phyloP scores from a whole-genome alignment of 2,113 vertebrate genomes.

The Marcusenius ussheri region DNA sequence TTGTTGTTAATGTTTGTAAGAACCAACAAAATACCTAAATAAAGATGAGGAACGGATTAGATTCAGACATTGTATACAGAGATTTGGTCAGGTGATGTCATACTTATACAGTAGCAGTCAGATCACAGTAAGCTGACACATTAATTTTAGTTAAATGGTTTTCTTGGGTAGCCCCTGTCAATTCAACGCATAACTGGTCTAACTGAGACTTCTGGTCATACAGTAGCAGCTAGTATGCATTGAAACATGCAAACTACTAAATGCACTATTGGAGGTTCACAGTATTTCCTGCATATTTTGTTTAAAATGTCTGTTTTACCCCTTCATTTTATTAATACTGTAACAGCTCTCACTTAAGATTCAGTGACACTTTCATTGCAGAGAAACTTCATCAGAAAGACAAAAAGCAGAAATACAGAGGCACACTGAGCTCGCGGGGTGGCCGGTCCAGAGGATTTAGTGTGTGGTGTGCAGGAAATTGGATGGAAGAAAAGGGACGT shows the following conservation, averaged over 20 bases:
- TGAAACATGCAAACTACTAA: background rate
- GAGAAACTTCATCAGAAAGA: background rate
- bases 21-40: background rate
- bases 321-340: background rate
- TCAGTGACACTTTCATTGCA: background rate
- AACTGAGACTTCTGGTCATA: background rate
- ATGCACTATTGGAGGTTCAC: background rate
- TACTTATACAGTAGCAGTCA: background rate
- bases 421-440: background rate
- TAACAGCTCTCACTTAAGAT: background rate
- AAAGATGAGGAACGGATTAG: background rate
- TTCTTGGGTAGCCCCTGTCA: background rate
- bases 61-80: background rate
- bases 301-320: background rate
- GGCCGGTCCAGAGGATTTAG: background rate
- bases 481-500: background rate
- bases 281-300: background rate
- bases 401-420: background rate
- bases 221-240: background rate
- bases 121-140: background rate
- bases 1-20: background rate
- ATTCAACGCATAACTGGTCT: background rate
- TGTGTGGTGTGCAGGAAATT: background rate
- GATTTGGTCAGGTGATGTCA: background rate
- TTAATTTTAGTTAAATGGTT: background rate